These are phyloP conservation scores for Elephantulus edwardii DNA, from an alignment of 2,113 vertebrate species.

Conservation along the genomic window DNA sequence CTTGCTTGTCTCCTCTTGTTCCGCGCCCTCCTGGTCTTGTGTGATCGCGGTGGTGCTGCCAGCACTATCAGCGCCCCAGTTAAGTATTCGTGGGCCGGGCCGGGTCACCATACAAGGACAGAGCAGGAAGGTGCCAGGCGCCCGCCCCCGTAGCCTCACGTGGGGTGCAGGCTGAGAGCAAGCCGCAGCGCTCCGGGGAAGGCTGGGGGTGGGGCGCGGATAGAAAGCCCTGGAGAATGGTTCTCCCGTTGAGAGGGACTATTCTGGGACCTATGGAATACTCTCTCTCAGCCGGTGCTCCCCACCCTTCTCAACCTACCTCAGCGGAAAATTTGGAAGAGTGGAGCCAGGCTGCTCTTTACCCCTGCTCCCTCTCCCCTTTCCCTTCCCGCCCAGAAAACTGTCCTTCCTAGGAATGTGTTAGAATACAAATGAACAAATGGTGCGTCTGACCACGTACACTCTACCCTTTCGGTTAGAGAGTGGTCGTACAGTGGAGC, in stretches of 20 bases:
- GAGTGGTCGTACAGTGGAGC: not conserved
- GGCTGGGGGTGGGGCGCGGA: not conserved
- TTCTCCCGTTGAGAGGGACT: not conserved
- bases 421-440: not conserved
- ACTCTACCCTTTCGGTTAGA: not conserved
- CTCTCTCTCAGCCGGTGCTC: not conserved
- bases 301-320: not conserved
- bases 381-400: not conserved
- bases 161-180: not conserved
- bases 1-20: too few relatives aligned
- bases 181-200: not conserved
- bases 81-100: constrained; percentile 64
- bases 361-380: too few relatives aligned
- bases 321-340: not conserved
- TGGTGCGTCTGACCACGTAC: not conserved
- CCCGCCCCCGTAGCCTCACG: constrained; percentile 57
- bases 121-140: constrained; percentile 68
- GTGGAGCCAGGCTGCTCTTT: fast-evolving
- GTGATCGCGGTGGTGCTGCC: not conserved
- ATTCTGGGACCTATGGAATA: not conserved
- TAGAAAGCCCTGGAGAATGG: not conserved
- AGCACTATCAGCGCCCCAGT: not conserved
- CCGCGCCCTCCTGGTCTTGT: fast-evolving
- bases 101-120: constrained; percentile 72
- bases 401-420: not conserved